Evolutionary conservation across 2,113 vertebrate genomes (phyloP), one percentile per base, ranked within the genome.

Genomic region (Thermophis baileyi): DNA sequence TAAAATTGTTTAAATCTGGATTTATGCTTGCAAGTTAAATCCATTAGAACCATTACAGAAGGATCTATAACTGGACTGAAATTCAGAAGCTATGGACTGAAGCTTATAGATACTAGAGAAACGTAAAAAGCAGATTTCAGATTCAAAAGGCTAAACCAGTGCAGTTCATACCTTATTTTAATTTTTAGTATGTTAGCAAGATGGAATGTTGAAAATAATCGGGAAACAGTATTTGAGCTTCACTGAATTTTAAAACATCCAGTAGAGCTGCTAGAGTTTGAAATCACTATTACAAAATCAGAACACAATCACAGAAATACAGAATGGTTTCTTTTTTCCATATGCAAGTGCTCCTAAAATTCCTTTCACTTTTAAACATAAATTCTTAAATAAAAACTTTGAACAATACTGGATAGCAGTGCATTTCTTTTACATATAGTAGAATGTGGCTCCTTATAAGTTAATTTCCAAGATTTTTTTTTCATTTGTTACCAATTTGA

Each of bases 1-100:
- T 53, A 51, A 88, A 88, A 49, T 87, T 90, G 44, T 85, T 90
- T 91, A 88, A 91, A 93, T 85, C n/a, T 85, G 44, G 44, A 87
- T 30, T 91, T 55, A n/a, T 89, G 87, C 10, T 63, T 60, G 16
- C 14, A 40, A 57, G 44, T 30, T 88, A 69, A 87, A 69, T 35
- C 85, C 25, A 49, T 74, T 74, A 88, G 40, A 24, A 87, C 85
- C 27, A 51, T 40, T 54, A 25, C 9, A 88, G 57, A 81, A 81
- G 85, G 35, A 44, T 81, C 74, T 93, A 35, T 85, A 60, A 90
- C 8, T 8, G 44, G 53, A 8, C 69, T 49, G 44, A 93, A 47
- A 9, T n/a, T 89, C n/a, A 51, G 53, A 93, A 47, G 89, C 54
- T 87, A n/a, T 11, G 35, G 46, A 63, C 74, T 63, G 51, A 85